Base-by-base conservation (phyloP, 2,113 vertebrate species). In the Australoheros scitulus region DNA sequence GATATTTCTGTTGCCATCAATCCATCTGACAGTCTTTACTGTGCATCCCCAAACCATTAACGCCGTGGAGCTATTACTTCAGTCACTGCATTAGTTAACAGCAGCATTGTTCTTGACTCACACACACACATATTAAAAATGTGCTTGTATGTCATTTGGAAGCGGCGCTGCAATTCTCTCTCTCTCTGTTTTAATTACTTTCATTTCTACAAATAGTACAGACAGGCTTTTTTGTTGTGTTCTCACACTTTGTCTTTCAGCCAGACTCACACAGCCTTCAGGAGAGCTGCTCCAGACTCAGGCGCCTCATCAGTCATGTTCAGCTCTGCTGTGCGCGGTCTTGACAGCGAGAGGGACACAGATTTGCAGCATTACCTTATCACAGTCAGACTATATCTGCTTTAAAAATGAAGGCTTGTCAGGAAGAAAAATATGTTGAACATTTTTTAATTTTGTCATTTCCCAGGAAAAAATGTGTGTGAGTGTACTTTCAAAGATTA, bases 141-240 rank as follows among this genome's bases (percentile, higher is more conserved):
- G 61, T 63, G 43, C 72, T 38, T 78, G 74, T 65, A 59, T 85
- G 80, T 76, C 88, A 89, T 82, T 90, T 90, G 85, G 80, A 52
- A 88, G 77, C 79, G 47, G 79, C 90, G 76, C 78, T 77, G 77
- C 83, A 83, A 70, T 90, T 81, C 84, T 88, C 84, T 87, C 84
- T 87, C 79, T 81, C 79, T 81, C 59, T 83, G 80, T 87, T 94
- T 92, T 92, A 93, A 94, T 92, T 87, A 91, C 76, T 82, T 78
- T 83, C 86, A 92, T 93, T 90, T 92, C 81, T 89, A 82, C 83
- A 89, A 91, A 88, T 34, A 70, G 83, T 60, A 84, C 86, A 88
- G 85, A 84, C 74, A 47, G 83, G 82, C 38, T 2, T 82, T 90
- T 89, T 82, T 85, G 80, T 82, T 82, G 56, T 77, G 76, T 85